These are phyloP conservation scores for Chorisops tibialis DNA, from an alignment of 2,888 invertebrate genomes.

Conservation along the genomic window DNA sequence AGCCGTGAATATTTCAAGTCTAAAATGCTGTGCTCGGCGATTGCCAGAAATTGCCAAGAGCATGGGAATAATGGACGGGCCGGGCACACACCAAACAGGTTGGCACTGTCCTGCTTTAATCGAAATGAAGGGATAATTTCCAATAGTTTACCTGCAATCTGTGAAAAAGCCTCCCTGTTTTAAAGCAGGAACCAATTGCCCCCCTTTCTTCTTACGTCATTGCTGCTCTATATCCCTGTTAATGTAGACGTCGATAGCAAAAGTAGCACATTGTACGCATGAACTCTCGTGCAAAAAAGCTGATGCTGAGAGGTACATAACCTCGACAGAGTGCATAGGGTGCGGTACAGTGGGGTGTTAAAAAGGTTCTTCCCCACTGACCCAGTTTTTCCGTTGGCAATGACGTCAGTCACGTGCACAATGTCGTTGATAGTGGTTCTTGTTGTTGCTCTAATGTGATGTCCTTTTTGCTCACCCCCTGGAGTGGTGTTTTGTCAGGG, in stretches of 20 bases:
- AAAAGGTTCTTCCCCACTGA: constrained; percentile 33
- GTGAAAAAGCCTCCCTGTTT: not conserved
- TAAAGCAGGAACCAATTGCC: not conserved
- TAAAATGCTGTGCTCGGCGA: no score
- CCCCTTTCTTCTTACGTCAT: constrained; percentile 14
- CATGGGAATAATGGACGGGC: no score
- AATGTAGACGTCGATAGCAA: constrained; percentile 10
- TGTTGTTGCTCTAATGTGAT: not conserved
- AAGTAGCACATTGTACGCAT: constrained; percentile 32
- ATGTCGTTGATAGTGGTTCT: constrained; percentile 20
- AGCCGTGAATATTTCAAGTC: no score
- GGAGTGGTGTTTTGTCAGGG: not conserved
- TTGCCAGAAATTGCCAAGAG: no score
- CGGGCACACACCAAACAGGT: no score
- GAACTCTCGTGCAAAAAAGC: constrained; percentile 23
- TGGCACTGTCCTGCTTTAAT: no score
- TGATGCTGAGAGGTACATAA: constrained; percentile 9
- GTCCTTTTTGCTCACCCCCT: not conserved
- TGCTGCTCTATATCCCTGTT: not conserved
- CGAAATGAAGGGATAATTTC: no score
- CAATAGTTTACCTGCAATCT: not conserved
- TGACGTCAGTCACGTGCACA: constrained; percentile 35
- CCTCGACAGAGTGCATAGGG: constrained; percentile 7
- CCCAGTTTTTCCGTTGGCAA: constrained; percentile 33
- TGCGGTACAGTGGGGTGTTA: not conserved